Conservation (phyloP, 2,113 vertebrate genomes). For the Nanger granti region DNA sequence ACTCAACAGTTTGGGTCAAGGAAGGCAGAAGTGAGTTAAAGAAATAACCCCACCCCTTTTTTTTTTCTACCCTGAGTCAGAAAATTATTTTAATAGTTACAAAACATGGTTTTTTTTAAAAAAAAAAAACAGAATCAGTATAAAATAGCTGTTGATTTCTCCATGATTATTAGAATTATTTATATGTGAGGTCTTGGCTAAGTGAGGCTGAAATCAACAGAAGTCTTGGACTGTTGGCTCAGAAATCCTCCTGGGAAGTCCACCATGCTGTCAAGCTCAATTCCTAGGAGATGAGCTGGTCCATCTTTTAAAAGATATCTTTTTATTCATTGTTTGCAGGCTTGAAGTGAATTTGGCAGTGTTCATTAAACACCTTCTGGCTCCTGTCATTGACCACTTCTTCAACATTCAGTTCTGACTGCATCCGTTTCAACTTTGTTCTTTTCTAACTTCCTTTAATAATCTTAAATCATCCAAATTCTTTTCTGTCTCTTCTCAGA, state of each 20-base stretch:
- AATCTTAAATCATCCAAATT: conserved; percentile 81
- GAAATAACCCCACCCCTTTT: neutral
- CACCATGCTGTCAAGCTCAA: conserved; percentile 71
- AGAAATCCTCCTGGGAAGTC: conserved; percentile 70
- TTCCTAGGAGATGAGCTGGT: conserved; percentile 72
- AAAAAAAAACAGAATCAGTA: conserved; percentile 81
- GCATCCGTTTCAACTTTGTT: conserved; percentile 98
- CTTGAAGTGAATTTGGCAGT: conserved; percentile 93
- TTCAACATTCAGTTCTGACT: conserved; percentile 97
- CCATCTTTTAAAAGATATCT: neutral
- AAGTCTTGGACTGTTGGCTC: conserved; percentile 72
- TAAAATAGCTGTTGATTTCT: conserved; percentile 80
- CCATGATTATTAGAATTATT: conserved; percentile 80
- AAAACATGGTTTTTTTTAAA: conserved; percentile 69
- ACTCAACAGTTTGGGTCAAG: neutral
- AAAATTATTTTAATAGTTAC: conserved; percentile 88
- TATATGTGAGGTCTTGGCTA: conserved; percentile 73
- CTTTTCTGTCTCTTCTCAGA: conserved; percentile 88
- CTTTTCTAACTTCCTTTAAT: conserved; percentile 93
- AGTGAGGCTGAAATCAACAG: conserved; percentile 74
- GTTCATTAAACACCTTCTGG: conserved; percentile 95
- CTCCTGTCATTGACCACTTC: conserved; percentile 98
- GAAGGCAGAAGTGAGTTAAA: neutral
- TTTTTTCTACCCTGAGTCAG: conserved; percentile 57
- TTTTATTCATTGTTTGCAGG: conserved; percentile 87